These are phyloP conservation scores for Sanderia malayensis DNA, from an alignment of 30 jellyfish, hydroid and myxozoan genomes.

Conservation along the genomic window DNA sequence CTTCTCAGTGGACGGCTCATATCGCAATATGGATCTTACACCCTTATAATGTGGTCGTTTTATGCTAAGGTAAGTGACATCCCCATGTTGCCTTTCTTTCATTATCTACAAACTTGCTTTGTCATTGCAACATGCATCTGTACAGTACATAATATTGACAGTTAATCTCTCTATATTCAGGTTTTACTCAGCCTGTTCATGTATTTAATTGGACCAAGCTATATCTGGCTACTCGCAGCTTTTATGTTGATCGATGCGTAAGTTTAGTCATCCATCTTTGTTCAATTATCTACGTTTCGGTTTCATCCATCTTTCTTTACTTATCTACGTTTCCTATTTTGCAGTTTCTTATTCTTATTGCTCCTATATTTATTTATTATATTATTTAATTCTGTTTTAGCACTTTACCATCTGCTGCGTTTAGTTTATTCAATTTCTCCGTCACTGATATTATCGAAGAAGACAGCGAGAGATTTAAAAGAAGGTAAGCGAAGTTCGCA, in stretches of 20 bases:
- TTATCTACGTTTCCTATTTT: too few relatives aligned
- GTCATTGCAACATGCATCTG: too few relatives aligned
- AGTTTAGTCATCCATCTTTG: too few relatives aligned
- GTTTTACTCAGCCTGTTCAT: slow-evolving; percentile 46
- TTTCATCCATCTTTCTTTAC: too few relatives aligned
- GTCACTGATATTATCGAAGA: slow-evolving; percentile 78
- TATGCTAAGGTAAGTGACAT: slow-evolving; percentile 51
- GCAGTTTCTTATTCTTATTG: too few relatives aligned
- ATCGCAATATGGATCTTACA: slow-evolving; percentile 68
- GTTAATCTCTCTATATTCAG: too few relatives aligned
- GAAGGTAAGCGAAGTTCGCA: slow-evolving; percentile 85
- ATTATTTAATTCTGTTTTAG: slow-evolving; percentile 5
- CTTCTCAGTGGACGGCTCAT: slow-evolving; percentile 33
- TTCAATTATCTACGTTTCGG: too few relatives aligned
- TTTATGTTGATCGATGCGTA: slow-evolving; percentile 81
- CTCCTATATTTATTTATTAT: background rate
- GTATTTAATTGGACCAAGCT: slow-evolving; percentile 57
- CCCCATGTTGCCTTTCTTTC: too few relatives aligned
- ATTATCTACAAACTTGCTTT: too few relatives aligned
- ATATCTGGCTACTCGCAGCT: slow-evolving; percentile 56
- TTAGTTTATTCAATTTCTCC: slow-evolving; percentile 68
- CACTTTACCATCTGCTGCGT: slow-evolving; percentile 71
- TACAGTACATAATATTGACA: too few relatives aligned
- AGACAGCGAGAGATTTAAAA: slow-evolving; percentile 46
- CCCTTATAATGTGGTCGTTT: slow-evolving; percentile 65